These are phyloP conservation scores for Pemphredon lugubris DNA, from an alignment of 2,888 invertebrate species.

Conservation along the genomic window DNA sequence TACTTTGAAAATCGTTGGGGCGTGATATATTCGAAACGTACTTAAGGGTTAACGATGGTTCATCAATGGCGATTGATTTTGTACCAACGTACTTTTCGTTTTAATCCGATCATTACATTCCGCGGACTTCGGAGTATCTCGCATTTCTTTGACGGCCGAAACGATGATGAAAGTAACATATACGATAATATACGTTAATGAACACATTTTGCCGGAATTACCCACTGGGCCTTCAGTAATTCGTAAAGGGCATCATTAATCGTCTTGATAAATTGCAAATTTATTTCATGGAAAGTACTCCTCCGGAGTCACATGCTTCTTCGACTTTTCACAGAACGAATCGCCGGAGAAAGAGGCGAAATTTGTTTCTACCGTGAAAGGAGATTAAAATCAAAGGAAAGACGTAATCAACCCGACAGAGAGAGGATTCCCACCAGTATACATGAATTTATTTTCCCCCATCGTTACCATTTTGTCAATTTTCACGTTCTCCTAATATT, in stretches of 20 bases:
- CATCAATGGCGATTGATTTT: neutral
- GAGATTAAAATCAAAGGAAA: constrained; percentile 14
- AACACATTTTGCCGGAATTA: constrained; percentile 6
- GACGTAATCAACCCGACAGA: constrained; percentile 13
- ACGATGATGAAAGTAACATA: constrained; percentile 16
- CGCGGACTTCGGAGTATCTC: constrained; percentile 3
- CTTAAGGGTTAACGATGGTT: constrained; percentile 3
- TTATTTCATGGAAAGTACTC: neutral
- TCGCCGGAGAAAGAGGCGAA: constrained; percentile 22
- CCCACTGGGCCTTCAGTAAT: too few species aligned
- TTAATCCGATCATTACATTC: neutral
- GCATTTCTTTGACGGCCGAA: constrained; percentile 12
- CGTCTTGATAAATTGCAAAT: too few species aligned
- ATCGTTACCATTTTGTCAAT: constrained; percentile 5
- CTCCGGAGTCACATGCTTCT: neutral
- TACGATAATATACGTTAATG: constrained; percentile 6
- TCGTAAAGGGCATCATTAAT: too few species aligned
- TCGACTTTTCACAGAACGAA: neutral
- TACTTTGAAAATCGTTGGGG: too few species aligned
- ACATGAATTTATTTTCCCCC: constrained; percentile 7
- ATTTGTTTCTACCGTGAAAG: constrained; percentile 1
- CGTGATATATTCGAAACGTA: too few species aligned
- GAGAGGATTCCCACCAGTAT: constrained; percentile 19
- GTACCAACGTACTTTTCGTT: constrained; percentile 22
- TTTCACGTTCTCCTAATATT: constrained; percentile 25